phyloP scores from a whole-genome alignment of 2,888 invertebrate species.

The Drosophila mimetica region DNA sequence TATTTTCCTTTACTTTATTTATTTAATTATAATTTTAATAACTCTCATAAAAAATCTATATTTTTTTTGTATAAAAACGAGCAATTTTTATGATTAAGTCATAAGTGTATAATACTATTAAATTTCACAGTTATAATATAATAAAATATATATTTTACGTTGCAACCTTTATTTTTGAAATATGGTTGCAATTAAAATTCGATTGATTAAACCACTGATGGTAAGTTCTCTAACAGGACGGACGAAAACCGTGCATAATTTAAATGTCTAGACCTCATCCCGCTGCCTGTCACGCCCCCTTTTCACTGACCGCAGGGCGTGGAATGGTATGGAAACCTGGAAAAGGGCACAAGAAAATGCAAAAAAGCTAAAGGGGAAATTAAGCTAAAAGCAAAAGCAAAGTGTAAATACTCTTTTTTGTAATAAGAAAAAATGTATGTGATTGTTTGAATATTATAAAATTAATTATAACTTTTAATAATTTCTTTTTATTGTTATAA shows the following conservation, averaged over 20 bases:
- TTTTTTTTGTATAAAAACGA: too few relatives aligned
- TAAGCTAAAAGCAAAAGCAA: neutral
- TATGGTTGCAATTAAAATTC: constrained; percentile 51
- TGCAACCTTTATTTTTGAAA: neutral
- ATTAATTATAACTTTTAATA: neutral
- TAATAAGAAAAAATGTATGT: neutral
- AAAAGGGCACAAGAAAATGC: constrained; percentile 7
- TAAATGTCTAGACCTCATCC: constrained; percentile 35
- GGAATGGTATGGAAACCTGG: constrained; percentile 3
- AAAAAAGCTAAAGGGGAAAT: neutral
- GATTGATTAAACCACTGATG: constrained; percentile 56
- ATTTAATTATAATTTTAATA: neutral
- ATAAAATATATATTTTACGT: too few relatives aligned
- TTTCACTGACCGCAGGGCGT: constrained; percentile 13
- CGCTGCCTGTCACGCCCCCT: neutral
- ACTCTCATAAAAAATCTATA: neutral
- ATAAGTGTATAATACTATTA: too few relatives aligned
- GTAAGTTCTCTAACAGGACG: constrained; percentile 8
- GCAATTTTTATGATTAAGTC: too few relatives aligned
- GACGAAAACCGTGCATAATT: constrained; percentile 45
- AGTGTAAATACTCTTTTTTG: neutral
- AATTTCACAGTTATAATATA: too few relatives aligned
- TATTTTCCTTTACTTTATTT: neutral
- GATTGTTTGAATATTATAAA: too few relatives aligned
- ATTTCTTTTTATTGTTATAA: neutral